phyloP scores from a whole-genome alignment of 2,797 vertebrate species.

The Sternarchorhynchus goeldii region DNA sequence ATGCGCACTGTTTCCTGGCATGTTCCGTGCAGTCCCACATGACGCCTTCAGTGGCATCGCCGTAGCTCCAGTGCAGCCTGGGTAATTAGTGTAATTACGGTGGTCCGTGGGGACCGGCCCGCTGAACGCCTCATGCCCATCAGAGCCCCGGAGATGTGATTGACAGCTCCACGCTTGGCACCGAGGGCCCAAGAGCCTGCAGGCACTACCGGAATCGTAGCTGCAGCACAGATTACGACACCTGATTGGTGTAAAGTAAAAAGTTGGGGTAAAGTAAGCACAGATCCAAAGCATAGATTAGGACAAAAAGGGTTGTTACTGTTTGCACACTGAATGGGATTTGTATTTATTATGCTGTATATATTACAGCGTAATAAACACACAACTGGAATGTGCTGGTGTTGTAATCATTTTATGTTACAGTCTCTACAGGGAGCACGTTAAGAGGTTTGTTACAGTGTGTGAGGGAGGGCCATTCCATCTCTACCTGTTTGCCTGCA shows the following conservation, averaged over 20 bases:
- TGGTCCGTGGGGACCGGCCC: constrained; percentile 69
- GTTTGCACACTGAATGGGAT: too few relatives aligned
- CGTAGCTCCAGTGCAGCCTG: constrained; percentile 58
- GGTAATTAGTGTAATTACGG: constrained; percentile 79
- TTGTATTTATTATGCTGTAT: not conserved
- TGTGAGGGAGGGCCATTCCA: too few relatives aligned
- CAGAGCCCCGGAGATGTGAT: constrained; percentile 41
- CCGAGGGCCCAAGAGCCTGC: constrained; percentile 19
- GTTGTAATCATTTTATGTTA: constrained; percentile 6
- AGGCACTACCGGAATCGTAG: constrained; percentile 8
- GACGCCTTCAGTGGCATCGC: constrained; percentile 68
- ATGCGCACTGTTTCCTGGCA: constrained; percentile 44
- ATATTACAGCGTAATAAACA: not conserved
- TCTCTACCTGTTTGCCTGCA: too few relatives aligned
- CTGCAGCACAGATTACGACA: not conserved
- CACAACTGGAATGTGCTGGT: not conserved
- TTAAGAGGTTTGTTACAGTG: too few relatives aligned
- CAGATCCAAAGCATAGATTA: not conserved
- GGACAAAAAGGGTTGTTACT: not conserved
- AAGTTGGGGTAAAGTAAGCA: too few relatives aligned
- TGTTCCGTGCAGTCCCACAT: constrained; percentile 65
- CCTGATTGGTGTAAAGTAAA: not conserved
- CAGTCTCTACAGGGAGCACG: not conserved
- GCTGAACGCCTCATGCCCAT: constrained; percentile 51
- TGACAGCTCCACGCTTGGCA: constrained; percentile 39